Base-by-base conservation (phyloP, 2,797 vertebrate species). In the Gambusia yucatana region DNA sequence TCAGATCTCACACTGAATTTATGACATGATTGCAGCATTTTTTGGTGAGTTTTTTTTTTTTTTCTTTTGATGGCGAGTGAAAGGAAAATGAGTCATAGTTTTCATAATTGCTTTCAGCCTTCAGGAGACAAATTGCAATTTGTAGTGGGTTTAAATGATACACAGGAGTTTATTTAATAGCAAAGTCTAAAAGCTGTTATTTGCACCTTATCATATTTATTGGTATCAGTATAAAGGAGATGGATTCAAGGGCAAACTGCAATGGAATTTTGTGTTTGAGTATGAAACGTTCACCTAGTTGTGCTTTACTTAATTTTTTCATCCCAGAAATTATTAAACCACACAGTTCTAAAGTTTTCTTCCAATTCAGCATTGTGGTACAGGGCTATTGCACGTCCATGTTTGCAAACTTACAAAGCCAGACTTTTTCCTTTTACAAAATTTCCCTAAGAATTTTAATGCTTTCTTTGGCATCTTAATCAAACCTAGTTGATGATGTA, bases 71-170 rank as follows among this genome's bases (percentile, higher is more conserved):
- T 65, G 7, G 3, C 1, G 30, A 67, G 20, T 39, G 33, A 67
- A 67, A 63, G 59, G 36, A 67, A 67, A 70, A n/a, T 43, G 41
- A 70, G 41, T 44, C 4, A 41, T 69, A 70, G 67, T n/a, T n/a
- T 70, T 44, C 41, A 70, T n/a, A 16, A 70, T n/a, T 43, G 41
- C 67, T 11, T 11, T 69, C 3, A 43, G 65, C 36, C 67, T 70
- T n/a, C 10, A 70, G 11, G 25, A 69, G 25, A 28, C 41, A 70
- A 22, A 70, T 16, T n/a, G 6, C 67, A 44, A 44, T 44, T 69
- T 44, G n/a, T 69, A 25, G 39, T 14, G 1, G 39, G 67, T 13
- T 70, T 44, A 28, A 70, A 44, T 70, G 13, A 16, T 70, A 70
- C 67, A n/a, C 25, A n/a, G 36, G 22, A 20, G 22, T 70, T 70